A percentile compares a stretch with the other conserved stretches of the same genome.
Evolutionary conservation across 2,888 invertebrate genomes (phyloP).

Genomic region (Hypolimnas misippus): DNA sequence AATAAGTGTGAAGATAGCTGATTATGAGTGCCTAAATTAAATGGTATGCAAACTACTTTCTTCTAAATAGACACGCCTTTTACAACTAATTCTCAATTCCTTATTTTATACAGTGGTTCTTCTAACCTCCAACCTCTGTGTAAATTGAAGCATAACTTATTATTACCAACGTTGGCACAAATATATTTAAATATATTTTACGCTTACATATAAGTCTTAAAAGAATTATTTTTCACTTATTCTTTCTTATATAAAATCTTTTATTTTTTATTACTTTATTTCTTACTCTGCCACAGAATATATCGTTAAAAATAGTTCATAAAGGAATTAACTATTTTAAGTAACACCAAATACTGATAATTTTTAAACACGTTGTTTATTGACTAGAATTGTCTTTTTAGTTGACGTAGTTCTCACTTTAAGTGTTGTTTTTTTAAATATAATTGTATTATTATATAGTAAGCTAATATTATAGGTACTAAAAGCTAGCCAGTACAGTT

Average conservation of each 20-base stretch:
- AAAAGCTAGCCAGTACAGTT: conserved; percentile 6
- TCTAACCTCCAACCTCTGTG: no score
- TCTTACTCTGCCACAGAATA: not conserved
- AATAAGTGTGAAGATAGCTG: no score
- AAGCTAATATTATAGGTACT: conserved; percentile 1
- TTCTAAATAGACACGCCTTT: no score
- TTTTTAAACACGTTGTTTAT: conserved; percentile 20
- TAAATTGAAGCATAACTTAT: no score
- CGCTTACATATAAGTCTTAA: conserved; percentile 13
- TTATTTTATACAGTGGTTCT: no score
- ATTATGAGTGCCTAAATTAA: no score
- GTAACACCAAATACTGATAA: conserved; percentile 30
- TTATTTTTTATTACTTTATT: not conserved
- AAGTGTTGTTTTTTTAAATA: not conserved
- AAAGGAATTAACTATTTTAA: conserved; percentile 8
- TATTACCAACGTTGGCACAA: conserved; percentile 37
- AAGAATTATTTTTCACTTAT: not conserved
- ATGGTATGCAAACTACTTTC: no score
- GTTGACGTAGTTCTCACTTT: conserved; percentile 6
- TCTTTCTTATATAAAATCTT: not conserved
- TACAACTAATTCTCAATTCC: no score
- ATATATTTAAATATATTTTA: conserved; percentile 17
- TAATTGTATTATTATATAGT: not conserved
- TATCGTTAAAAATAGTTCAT: conserved; percentile 10
- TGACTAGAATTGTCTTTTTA: conserved; percentile 23